A percentile compares a stretch with the other conserved stretches of the same genome.
These are phyloP conservation scores for Metopolophium dirhodum DNA, from an alignment of 1,140 invertebrate species.

Conservation along the genomic window DNA sequence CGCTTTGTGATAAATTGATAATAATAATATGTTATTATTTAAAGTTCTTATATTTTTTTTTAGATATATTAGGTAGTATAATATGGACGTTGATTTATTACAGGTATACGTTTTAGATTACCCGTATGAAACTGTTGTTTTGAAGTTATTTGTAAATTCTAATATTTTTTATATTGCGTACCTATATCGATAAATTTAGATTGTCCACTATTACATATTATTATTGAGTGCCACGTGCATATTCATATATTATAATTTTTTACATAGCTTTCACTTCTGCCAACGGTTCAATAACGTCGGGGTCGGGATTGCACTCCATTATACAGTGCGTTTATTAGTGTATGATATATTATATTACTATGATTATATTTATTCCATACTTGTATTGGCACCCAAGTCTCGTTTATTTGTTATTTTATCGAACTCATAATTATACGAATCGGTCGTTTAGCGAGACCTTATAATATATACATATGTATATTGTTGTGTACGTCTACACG, in stretches of 20 bases:
- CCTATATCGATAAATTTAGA: not conserved
- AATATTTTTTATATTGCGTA: not conserved
- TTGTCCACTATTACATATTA: not conserved
- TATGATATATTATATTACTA: not conserved
- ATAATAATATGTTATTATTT: not conserved
- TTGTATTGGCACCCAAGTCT: not conserved
- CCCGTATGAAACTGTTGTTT: not conserved
- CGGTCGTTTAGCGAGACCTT: not conserved
- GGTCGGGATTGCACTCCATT: not conserved
- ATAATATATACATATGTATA: not conserved
- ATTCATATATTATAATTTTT: not conserved
- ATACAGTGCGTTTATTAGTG: not conserved
- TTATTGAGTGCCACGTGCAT: not conserved
- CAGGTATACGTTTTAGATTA: not conserved
- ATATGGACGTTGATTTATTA: not conserved
- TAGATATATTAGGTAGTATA: not conserved
- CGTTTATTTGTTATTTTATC: not conserved
- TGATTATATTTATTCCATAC: not conserved
- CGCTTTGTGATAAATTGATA: not conserved
- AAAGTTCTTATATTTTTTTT: not conserved
- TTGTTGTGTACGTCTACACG: too few relatives aligned
- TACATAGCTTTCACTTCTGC: not conserved
- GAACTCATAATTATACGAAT: not conserved
- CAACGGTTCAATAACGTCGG: not conserved
- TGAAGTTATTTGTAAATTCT: not conserved